Percentiles rank a stretch among this genome's conserved stretches.
phyloP scores from a whole-genome alignment of 2,888 invertebrate species.

The Caenorhabditis japonica region DNA sequence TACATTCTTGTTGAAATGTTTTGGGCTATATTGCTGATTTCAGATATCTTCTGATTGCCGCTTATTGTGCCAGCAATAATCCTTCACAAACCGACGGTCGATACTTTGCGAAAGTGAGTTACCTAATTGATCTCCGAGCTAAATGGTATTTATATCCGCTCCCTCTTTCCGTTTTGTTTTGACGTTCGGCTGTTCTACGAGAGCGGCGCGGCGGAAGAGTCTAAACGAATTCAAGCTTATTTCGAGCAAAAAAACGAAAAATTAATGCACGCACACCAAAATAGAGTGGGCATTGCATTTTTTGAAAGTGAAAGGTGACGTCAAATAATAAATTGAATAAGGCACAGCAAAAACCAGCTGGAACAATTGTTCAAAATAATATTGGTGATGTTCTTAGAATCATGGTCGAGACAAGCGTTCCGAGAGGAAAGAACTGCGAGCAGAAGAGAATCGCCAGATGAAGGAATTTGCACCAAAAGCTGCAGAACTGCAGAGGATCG shows the following conservation, averaged over 20 bases:
- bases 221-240: too few species aligned
- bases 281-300: too few species aligned
- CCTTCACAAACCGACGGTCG: constrained; percentile 29
- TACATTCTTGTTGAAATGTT: not conserved
- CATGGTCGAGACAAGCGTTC: constrained; percentile 53
- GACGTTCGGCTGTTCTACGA: not conserved
- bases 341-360: too few species aligned
- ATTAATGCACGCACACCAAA: too few species aligned
- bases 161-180: constrained; percentile 4
- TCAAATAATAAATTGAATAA: too few species aligned
- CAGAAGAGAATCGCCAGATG: constrained; percentile 33
- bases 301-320: too few species aligned
- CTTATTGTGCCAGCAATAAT: constrained; percentile 55
- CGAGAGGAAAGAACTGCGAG: constrained; percentile 34
- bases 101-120: constrained; percentile 44
- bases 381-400: constrained; percentile 25
- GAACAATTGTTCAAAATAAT: too few species aligned
- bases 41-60: constrained; percentile 42
- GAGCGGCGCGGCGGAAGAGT: not conserved
- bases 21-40: not conserved
- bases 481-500: constrained; percentile 45
- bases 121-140: not conserved
- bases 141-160: constrained; percentile 1
- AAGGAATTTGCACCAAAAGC: constrained; percentile 47
- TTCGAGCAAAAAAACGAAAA: too few species aligned